These are phyloP conservation scores for Unio pictorum DNA, from an alignment of 2,888 invertebrate genomes.

Conservation along the genomic window DNA sequence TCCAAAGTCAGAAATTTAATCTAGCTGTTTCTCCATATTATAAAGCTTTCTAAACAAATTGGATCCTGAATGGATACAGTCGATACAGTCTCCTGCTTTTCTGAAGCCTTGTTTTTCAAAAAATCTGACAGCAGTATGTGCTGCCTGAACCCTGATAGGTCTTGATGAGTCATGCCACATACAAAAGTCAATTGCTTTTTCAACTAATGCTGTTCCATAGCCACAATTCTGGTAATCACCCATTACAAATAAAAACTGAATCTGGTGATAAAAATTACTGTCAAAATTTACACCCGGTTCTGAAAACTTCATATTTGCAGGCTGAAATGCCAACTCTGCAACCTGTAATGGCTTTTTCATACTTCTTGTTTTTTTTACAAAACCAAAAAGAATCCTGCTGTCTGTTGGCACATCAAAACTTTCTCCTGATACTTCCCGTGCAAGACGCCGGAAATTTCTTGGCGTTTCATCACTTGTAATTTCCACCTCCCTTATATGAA, in stretches of 20 bases:
- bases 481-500: conserved; percentile 7
- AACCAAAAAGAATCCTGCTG: conserved; percentile 39
- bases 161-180: conserved; percentile 15
- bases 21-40: conserved; percentile 33
- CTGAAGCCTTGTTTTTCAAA: conserved; percentile 47
- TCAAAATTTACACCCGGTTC: conserved; percentile 32
- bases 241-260: conserved; percentile 51
- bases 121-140: conserved; percentile 38
- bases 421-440: conserved; percentile 48
- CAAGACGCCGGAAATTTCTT: conserved; percentile 44
- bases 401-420: conserved; percentile 51
- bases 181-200: conserved; percentile 30
- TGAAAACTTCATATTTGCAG: conserved; percentile 17
- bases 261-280: conserved; percentile 38
- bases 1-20: too few species aligned
- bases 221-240: conserved; percentile 41
- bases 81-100: conserved; percentile 29
- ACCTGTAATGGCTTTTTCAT: conserved; percentile 15
- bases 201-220: conserved; percentile 32
- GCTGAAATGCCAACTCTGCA: conserved; percentile 38
- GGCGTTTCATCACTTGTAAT: conserved; percentile 14
- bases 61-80: conserved; percentile 38
- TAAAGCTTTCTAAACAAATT: conserved; percentile 36
- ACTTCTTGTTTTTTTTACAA: conserved; percentile 14
- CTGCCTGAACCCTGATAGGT: conserved; percentile 47